phyloP scores from a whole-genome alignment of 1,140 invertebrate species.

The Drosophila fuyamai region DNA sequence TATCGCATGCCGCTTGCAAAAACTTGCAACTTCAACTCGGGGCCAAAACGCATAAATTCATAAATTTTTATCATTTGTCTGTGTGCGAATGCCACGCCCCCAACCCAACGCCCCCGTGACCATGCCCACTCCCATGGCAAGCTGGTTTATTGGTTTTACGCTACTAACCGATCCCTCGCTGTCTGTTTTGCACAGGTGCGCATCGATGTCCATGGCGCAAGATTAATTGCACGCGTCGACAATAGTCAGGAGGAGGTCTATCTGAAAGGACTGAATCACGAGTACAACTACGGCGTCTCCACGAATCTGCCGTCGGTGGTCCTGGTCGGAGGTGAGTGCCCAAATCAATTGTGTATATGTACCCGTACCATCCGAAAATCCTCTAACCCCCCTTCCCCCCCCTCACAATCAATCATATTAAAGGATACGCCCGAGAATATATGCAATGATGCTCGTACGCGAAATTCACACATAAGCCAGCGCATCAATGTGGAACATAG shows the following conservation, averaged over 20 bases:
- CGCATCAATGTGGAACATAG: conserved; percentile 20
- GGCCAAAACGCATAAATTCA: conserved; percentile 80
- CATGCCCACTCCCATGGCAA: conserved; percentile 19
- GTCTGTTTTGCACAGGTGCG: conserved; percentile 85
- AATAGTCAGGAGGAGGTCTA: conserved; percentile 91
- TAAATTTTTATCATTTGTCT: conserved; percentile 83
- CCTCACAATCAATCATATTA: conserved; percentile 48
- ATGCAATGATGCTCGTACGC: conserved; percentile 54
- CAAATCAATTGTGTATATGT: conserved; percentile 67
- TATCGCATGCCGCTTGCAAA: conserved; percentile 63
- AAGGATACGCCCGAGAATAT: conserved; percentile 55
- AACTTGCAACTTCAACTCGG: conserved; percentile 75
- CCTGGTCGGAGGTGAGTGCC: conserved; percentile 91
- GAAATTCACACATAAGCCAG: conserved; percentile 38
- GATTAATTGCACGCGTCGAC: conserved; percentile 93
- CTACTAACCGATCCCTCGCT: conserved; percentile 55
- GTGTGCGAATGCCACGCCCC: conserved; percentile 43
- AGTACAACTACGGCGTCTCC: conserved; percentile 93
- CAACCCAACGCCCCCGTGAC: background rate
- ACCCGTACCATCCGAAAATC: conserved; percentile 10
- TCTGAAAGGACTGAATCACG: conserved; percentile 91
- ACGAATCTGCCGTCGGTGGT: conserved; percentile 94
- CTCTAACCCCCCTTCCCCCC: too few relatives aligned
- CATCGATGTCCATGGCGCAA: conserved; percentile 92
- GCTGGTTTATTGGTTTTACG: conserved; percentile 80